Evolutionary conservation across 2,113 vertebrate genomes (phyloP).

Genomic region (Phylloscopus trochilus): DNA sequence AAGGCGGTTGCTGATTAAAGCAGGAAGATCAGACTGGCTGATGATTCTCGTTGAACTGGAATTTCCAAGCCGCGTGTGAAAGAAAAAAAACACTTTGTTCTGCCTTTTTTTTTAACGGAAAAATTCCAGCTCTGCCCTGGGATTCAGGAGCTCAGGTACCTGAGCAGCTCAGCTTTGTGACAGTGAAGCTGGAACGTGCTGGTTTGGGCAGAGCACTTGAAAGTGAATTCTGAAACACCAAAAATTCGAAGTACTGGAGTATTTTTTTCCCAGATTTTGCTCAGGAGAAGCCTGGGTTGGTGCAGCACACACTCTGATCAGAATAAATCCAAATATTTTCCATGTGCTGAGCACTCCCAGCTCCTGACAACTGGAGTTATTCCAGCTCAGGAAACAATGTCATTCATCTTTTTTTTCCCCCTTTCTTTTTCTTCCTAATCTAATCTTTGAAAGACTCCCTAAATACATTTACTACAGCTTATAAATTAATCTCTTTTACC

Average conservation of each 20-base stretch:
- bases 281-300: background rate
- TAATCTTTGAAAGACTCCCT: conserved; percentile 16
- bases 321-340: background rate
- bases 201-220: background rate
- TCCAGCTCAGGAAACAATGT: conserved; percentile 27
- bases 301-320: background rate
- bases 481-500: conserved; percentile 19
- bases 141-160: background rate
- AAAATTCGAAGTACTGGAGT: background rate
- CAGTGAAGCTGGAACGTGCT: background rate
- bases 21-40: background rate
- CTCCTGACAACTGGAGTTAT: conserved; percentile 21
- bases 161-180: background rate
- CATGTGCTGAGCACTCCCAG: background rate
- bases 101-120: background rate
- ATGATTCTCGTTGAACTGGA: conserved; percentile 23
- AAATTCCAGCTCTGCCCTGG: background rate
- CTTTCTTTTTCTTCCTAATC: background rate
- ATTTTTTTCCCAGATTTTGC: background rate
- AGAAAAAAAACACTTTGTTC: background rate
- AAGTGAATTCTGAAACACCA: background rate
- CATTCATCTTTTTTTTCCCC: background rate
- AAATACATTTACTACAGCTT: conserved; percentile 2
- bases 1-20: background rate
- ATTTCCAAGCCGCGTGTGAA: background rate